Evolutionary conservation across 2,113 vertebrate species (phyloP).

Genomic region (Pteruthius melanotis): DNA sequence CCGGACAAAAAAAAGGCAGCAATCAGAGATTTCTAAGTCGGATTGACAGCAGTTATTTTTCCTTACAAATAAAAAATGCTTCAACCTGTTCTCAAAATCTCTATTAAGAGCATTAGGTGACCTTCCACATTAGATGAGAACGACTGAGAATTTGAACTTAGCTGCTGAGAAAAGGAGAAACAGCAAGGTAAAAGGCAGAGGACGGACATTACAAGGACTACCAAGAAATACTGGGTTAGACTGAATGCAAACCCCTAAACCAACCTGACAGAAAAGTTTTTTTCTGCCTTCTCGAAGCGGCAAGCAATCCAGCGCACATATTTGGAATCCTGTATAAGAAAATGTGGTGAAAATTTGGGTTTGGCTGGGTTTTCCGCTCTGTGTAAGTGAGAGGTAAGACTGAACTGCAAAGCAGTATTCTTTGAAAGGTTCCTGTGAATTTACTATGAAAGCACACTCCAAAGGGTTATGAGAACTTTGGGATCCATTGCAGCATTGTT

Average conservation of each 20-base stretch:
- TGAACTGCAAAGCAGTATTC: neutral
- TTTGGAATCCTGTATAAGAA: neutral
- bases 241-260: neutral
- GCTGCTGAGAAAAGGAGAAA: neutral
- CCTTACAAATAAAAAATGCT: neutral
- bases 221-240: neutral
- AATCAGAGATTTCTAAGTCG: neutral
- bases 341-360: neutral
- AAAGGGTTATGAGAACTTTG: neutral
- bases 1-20: neutral
- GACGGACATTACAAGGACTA: neutral
- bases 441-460: neutral
- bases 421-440: neutral
- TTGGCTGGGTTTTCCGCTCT: neutral
- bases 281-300: neutral
- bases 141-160: neutral
- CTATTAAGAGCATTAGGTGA: neutral
- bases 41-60: neutral
- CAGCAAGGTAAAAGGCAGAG: neutral
- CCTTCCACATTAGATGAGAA: neutral
- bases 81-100: neutral
- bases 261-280: neutral
- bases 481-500: conserved; percentile 6
- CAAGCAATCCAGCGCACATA: neutral
- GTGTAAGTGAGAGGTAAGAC: neutral